Evolutionary conservation across 2,113 vertebrate genomes (phyloP).

Genomic region (Turdus rufiventris): DNA sequence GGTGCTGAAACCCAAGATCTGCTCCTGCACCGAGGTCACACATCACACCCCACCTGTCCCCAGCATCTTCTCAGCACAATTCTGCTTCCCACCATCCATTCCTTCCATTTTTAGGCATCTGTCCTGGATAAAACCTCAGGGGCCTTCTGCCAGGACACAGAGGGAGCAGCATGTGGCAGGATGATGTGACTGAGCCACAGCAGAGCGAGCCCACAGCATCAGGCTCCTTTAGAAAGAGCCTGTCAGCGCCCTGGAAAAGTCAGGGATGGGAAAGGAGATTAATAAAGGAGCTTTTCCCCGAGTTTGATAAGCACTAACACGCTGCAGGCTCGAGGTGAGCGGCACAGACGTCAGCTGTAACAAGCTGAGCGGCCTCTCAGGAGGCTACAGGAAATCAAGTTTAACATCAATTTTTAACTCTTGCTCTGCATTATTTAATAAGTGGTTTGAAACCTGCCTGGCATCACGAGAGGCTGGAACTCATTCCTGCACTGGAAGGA

Average conservation of each 20-base stretch:
- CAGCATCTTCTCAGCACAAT: rapidly evolving
- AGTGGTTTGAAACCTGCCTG: conserved; percentile 15
- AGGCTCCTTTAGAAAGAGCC: neutral
- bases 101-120: neutral
- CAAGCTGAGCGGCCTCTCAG: neutral
- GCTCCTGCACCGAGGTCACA: neutral
- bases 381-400: conserved; percentile 20
- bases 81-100: neutral
- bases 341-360: neutral
- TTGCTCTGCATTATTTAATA: conserved; percentile 39
- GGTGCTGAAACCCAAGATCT: neutral
- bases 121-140: rapidly evolving
- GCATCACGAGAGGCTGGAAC: neutral
- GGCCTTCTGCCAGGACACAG: neutral
- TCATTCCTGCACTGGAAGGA: neutral
- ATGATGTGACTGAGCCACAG: neutral
- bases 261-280: neutral
- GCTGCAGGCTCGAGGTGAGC: neutral
- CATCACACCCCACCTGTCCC: neutral
- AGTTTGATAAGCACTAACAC: neutral
- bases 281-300: neutral
- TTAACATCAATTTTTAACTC: conserved; percentile 31
- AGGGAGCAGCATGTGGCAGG: neutral
- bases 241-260: neutral
- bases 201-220: rapidly evolving